These are phyloP conservation scores for Rhynchonycteris naso DNA, from an alignment of 2,797 vertebrate species.

Conservation along the genomic window DNA sequence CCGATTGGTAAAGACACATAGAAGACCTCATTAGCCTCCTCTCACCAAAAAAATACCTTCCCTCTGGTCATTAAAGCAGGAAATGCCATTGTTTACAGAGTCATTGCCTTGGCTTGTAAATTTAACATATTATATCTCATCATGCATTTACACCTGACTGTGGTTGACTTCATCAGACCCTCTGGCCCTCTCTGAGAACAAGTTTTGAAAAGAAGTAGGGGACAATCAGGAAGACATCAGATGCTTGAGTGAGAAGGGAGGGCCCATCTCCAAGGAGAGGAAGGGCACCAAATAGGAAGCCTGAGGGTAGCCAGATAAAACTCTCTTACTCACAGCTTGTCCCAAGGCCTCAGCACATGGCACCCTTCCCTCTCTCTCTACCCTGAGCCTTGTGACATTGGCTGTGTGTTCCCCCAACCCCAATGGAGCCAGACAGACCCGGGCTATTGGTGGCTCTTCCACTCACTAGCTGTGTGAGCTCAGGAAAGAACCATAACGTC, in stretches of 20 bases:
- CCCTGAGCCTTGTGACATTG: not conserved
- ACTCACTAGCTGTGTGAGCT: not conserved
- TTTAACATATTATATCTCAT: too few species aligned
- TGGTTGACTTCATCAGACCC: not conserved
- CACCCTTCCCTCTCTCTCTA: not conserved
- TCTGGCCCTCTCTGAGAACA: not conserved
- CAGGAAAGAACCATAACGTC: not conserved
- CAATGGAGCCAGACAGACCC: not conserved
- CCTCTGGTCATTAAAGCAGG: not conserved
- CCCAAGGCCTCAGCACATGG: not conserved
- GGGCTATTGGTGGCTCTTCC: not conserved
- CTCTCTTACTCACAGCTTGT: not conserved
- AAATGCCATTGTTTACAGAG: not conserved
- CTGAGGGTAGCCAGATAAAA: not conserved
- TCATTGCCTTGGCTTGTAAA: not conserved
- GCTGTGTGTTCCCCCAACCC: too few species aligned
- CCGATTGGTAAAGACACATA: not conserved
- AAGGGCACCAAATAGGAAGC: not conserved
- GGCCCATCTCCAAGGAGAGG: not conserved
- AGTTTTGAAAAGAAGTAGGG: not conserved
- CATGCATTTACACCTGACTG: not conserved
- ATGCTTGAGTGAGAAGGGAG: not conserved
- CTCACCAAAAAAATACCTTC: not conserved
- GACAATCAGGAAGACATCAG: not conserved
- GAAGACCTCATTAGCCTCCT: too few species aligned